phyloP scores from a whole-genome alignment of 2,797 vertebrate species.

The Urosaurus nigricauda region DNA sequence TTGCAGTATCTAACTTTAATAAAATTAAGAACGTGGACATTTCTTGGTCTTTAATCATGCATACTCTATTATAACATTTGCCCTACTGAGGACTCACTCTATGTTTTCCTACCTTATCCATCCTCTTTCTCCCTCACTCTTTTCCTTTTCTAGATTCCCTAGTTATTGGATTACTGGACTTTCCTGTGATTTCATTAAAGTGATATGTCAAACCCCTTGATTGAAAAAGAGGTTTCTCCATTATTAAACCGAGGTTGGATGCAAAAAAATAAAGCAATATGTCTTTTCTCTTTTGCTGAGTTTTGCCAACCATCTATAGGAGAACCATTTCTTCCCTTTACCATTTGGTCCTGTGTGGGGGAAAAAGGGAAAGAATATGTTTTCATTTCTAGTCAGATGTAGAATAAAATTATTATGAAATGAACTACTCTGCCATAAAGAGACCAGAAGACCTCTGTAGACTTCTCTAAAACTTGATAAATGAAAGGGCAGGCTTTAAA shows the following conservation, averaged over 20 bases:
- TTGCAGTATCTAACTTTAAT: conserved; percentile 22
- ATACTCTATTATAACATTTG: conserved; percentile 2
- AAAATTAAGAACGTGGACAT: conserved; percentile 32
- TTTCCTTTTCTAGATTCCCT: conserved; percentile 31
- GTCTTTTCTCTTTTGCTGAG: conserved; percentile 16
- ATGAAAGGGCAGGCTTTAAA: neutral
- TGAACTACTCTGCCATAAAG: neutral
- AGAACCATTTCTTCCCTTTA: neutral
- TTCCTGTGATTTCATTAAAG: conserved; percentile 43
- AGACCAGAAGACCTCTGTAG: neutral
- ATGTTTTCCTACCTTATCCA: neutral
- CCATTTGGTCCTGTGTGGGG: neutral
- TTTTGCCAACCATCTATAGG: neutral
- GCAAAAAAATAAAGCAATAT: conserved; percentile 34
- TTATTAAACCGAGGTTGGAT: conserved; percentile 33
- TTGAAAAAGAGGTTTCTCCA: conserved; percentile 23
- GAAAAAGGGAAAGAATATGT: neutral
- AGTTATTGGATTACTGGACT: conserved; percentile 28
- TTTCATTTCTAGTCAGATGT: conserved; percentile 33
- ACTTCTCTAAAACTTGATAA: neutral
- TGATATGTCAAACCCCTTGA: neutral
- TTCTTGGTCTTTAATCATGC: conserved; percentile 23
- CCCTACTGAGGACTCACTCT: neutral
- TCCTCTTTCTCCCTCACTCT: neutral
- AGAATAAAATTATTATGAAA: conserved; percentile 20